These are phyloP conservation scores for Notechis scutatus DNA, from an alignment of 2,113 vertebrate species.

Conservation along the genomic window DNA sequence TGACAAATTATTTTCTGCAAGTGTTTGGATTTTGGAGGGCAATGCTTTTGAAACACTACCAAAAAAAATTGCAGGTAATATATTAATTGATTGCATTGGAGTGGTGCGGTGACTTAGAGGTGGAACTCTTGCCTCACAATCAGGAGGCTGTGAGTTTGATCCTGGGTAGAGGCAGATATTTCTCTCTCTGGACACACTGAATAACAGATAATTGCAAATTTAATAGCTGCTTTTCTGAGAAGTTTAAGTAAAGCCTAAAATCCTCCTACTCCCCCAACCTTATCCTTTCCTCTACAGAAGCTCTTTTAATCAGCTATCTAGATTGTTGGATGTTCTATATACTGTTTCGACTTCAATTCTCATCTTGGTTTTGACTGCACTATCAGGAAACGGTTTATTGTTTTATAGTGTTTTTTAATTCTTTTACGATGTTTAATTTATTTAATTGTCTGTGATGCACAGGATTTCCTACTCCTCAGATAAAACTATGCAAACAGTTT, in stretches of 20 bases:
- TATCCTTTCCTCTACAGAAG: background rate
- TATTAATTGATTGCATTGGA: background rate
- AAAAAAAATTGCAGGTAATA: background rate
- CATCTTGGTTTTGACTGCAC: background rate
- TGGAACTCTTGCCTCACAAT: too few relatives aligned
- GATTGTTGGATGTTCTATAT: background rate
- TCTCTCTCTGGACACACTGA: background rate
- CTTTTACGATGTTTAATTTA: background rate
- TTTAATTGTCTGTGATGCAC: background rate
- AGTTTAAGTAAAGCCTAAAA: background rate
- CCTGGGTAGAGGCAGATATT: too few relatives aligned
- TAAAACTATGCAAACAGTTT: background rate
- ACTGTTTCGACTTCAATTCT: background rate
- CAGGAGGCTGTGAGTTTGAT: too few relatives aligned
- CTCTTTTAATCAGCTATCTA: background rate
- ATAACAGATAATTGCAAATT: background rate
- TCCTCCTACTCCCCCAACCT: fast-evolving
- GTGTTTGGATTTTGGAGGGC: background rate
- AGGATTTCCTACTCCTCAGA: background rate
- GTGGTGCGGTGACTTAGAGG: too few relatives aligned
- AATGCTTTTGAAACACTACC: background rate
- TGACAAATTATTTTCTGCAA: background rate
- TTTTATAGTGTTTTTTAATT: background rate
- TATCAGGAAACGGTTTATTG: background rate
- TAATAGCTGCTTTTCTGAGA: background rate